A percentile compares a stretch with the other conserved stretches of the same genome.
Conservation (phyloP, 2,113 vertebrate genomes). For the Zootoca vivipara region DNA sequence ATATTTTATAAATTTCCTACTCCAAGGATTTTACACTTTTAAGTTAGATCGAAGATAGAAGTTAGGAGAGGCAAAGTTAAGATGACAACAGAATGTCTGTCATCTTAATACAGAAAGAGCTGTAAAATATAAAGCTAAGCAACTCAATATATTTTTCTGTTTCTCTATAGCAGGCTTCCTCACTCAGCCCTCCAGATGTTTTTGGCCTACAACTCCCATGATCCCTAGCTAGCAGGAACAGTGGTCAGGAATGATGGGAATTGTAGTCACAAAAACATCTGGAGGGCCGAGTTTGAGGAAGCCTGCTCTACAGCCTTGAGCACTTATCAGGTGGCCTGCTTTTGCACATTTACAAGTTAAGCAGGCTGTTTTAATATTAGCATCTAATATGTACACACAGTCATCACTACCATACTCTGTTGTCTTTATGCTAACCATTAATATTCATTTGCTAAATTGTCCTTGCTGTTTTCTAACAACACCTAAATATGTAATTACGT, state of each 20-base stretch:
- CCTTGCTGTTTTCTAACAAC: not conserved
- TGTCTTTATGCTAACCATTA: not conserved
- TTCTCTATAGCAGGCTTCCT: too few species aligned
- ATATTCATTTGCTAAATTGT: not conserved
- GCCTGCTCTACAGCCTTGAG: not conserved
- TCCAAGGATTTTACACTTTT: not conserved
- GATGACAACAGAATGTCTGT: not conserved
- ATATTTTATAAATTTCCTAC: not conserved
- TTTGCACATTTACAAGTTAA: not conserved
- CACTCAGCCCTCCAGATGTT: too few species aligned
- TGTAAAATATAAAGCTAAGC: not conserved
- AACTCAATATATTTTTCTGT: not conserved
- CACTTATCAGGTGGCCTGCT: not conserved
- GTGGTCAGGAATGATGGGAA: too few species aligned
- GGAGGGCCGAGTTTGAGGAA: too few species aligned
- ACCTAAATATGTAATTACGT: not conserved
- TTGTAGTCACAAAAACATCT: too few species aligned
- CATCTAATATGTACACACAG: not conserved
- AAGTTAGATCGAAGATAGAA: not conserved
- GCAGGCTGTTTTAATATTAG: not conserved
- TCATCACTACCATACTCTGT: not conserved
- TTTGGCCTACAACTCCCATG: too few species aligned
- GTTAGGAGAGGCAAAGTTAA: not conserved
- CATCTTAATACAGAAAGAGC: not conserved
- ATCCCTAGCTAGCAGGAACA: too few species aligned